Evolutionary conservation across 2,888 invertebrate species (phyloP).

Genomic region (Lapara coniferarum): DNA sequence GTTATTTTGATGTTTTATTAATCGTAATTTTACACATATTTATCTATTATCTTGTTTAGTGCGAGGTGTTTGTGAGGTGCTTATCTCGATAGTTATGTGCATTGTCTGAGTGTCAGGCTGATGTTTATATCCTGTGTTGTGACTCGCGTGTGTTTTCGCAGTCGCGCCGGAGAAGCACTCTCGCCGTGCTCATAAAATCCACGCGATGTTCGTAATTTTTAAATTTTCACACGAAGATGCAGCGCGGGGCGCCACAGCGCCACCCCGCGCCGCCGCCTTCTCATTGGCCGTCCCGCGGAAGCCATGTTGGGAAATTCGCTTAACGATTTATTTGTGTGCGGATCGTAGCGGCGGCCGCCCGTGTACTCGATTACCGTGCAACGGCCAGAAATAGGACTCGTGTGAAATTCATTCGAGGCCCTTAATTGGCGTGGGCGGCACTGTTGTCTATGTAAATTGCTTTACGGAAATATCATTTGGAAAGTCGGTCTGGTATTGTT

Average conservation of each 20-base stretch:
- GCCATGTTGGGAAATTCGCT: constrained; percentile 78
- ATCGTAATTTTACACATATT: constrained; percentile 25
- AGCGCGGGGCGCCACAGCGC: constrained; percentile 42
- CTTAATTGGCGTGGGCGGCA: constrained; percentile 46
- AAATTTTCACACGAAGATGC: constrained; percentile 67
- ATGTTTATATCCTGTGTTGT: neutral
- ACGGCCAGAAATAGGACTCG: constrained; percentile 52
- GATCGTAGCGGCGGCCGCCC: constrained; percentile 54
- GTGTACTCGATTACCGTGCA: constrained; percentile 56
- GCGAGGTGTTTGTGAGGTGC: neutral
- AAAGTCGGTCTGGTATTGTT: constrained; percentile 57
- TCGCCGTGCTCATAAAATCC: constrained; percentile 58
- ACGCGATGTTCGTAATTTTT: constrained; percentile 62
- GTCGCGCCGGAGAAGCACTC: constrained; percentile 48
- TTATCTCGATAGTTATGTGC: neutral
- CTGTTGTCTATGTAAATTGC: constrained; percentile 36
- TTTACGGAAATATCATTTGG: constrained; percentile 49
- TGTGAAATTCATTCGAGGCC: constrained; percentile 54
- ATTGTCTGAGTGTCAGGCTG: neutral
- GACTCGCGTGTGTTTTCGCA: constrained; percentile 36
- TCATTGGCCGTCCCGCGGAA: constrained; percentile 65
- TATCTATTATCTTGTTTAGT: neutral
- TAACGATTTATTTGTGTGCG: constrained; percentile 75
- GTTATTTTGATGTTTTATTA: constrained; percentile 34
- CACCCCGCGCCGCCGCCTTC: constrained; percentile 51